Base-by-base conservation (phyloP, 2,888 invertebrate genomes). In the Morinoia aosen region DNA sequence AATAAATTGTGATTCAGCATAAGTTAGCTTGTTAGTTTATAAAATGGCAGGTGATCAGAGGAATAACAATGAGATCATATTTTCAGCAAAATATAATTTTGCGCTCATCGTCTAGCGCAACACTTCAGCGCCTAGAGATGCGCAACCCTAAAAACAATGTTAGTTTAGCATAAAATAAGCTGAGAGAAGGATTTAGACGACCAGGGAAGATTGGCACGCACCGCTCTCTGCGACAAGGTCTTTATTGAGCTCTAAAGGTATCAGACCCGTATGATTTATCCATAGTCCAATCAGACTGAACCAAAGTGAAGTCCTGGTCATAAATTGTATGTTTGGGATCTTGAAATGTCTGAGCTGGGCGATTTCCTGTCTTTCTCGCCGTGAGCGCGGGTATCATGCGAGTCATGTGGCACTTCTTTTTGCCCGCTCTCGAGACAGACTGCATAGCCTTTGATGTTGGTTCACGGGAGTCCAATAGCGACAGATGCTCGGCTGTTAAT, bases 381-480 rank as follows among this genome's bases (percentile, higher is more conserved):
- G 40, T 39, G 90, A 90, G 40, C 14, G 90, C 90, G 57, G 93
- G 57, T 57, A 93, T 57, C 93, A 57, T 56, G 57, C 33, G 57
- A 56, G 57, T 57, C 93, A 10, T 19, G 93, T 93, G 93, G 25
- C 93, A 93, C 93, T 33, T 57, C 48, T 56, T 56, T 93, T 93
- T 93, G 56, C 57, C 11, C 5, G 57, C 57, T 11, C 33, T 57
- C 33, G 57, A 56, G 48, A 48, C 56, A 48, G 90, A 93, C 57
- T 93, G 93, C 93, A 93, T 93, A 93, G 93, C 93, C 93, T 93
- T 93, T 93, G 93, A 93, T 25, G 93, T 93, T 57, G 57, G 57
- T 58, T 93, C 57, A 93, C 57, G 25, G 93, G 93, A 93, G 93
- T 93, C 93, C 57, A 57, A 57, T 93, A 48, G 93, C 93, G 93